Conservation (phyloP, 2,797 vertebrate genomes). For the Tarsius wallacei region DNA sequence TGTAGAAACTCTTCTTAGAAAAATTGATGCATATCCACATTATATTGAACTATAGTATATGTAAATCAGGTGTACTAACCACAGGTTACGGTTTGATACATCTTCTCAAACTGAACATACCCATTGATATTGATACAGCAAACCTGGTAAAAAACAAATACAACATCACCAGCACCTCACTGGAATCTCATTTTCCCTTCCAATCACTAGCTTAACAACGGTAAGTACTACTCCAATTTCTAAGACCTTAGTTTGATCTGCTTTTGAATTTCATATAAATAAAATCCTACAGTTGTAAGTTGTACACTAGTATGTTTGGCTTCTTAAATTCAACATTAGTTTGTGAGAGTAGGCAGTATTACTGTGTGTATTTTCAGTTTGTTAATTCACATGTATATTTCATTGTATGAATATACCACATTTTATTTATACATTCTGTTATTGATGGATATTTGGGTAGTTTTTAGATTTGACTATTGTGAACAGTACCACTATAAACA, state of each 20-base stretch:
- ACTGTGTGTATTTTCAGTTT: neutral
- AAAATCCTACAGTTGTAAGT: neutral
- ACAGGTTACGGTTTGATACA: neutral
- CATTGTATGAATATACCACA: constrained; percentile 6
- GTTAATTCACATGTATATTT: neutral
- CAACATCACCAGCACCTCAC: neutral
- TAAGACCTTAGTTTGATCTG: neutral
- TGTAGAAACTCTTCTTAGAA: neutral
- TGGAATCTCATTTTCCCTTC: neutral
- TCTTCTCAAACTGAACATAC: neutral
- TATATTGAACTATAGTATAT: neutral
- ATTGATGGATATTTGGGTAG: neutral
- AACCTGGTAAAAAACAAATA: constrained; percentile 20
- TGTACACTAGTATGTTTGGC: neutral
- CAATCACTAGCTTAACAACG: neutral
- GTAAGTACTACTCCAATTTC: neutral
- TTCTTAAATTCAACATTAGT: constrained; percentile 51
- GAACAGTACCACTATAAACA: neutral
- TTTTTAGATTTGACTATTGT: neutral
- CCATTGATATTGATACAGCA: neutral
- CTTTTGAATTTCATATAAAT: constrained; percentile 51
- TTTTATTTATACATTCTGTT: constrained; percentile 17
- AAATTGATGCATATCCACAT: neutral
- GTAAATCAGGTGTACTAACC: neutral
- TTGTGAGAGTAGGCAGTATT: neutral